Evolutionary conservation across 1,140 invertebrate species (phyloP).

Genomic region (Oryctes rhinoceros): DNA sequence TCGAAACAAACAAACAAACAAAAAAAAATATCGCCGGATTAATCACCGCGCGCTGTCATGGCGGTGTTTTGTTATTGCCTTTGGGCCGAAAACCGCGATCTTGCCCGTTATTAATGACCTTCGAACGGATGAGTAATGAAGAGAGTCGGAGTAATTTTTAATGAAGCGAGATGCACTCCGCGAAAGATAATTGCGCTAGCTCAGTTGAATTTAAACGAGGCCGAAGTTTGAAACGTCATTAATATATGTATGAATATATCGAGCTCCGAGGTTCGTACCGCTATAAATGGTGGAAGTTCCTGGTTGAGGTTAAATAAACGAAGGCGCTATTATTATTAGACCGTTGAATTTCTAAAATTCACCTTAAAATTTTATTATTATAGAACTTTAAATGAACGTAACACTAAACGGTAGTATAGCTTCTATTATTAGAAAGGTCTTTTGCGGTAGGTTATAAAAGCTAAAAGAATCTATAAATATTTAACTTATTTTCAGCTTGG

Average conservation of each 20-base stretch:
- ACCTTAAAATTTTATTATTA: too few relatives aligned
- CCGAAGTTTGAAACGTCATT: neutral
- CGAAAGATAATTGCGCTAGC: neutral
- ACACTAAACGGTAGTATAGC: too few relatives aligned
- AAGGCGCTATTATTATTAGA: too few relatives aligned
- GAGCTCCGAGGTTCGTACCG: too few relatives aligned
- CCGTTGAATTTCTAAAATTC: too few relatives aligned
- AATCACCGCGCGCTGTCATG: neutral
- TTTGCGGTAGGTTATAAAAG: too few relatives aligned
- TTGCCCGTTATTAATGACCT: neutral
- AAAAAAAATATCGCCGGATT: neutral
- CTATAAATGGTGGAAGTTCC: too few relatives aligned
- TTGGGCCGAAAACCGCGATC: neutral
- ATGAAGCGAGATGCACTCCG: neutral
- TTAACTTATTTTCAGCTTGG: too few relatives aligned
- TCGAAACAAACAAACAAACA: neutral
- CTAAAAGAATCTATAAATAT: too few relatives aligned
- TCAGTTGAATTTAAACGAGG: neutral
- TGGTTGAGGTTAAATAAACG: too few relatives aligned
- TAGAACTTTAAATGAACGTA: too few relatives aligned
- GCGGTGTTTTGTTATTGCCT: conserved; percentile 12
- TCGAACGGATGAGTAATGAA: neutral
- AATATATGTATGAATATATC: neutral
- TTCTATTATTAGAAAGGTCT: too few relatives aligned
- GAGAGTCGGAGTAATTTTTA: neutral